Conservation (phyloP, 1,140 invertebrate species). For the Vanessa tameamea region DNA sequence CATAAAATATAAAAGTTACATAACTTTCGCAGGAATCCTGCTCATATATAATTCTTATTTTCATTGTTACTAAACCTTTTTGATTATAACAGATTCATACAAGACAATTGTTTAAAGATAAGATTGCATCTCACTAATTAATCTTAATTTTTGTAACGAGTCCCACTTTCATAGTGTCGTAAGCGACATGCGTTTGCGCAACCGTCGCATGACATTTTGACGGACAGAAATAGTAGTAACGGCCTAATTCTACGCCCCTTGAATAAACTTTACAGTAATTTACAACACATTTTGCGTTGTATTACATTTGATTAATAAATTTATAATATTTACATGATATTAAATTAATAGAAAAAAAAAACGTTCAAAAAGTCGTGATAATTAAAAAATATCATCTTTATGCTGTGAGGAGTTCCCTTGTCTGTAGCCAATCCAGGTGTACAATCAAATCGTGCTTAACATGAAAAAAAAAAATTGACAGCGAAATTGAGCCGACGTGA, state of each 20-base stretch:
- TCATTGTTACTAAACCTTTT: background rate
- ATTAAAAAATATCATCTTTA: too few relatives aligned
- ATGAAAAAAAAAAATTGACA: too few relatives aligned
- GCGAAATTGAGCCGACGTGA: too few relatives aligned
- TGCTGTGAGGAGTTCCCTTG: too few relatives aligned
- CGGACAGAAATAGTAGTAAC: constrained; percentile 69
- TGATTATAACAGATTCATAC: background rate
- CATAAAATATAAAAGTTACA: too few relatives aligned
- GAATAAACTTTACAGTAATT: constrained; percentile 25
- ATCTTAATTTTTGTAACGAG: constrained; percentile 26
- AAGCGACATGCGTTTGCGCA: constrained; percentile 57
- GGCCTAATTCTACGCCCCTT: constrained; percentile 57
- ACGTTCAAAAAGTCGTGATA: too few relatives aligned
- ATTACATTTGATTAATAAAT: background rate
- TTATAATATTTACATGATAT: background rate
- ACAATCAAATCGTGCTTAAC: too few relatives aligned
- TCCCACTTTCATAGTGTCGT: constrained; percentile 49
- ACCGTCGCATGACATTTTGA: constrained; percentile 69
- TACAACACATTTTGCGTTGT: background rate
- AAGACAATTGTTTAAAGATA: background rate
- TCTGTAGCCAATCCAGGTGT: too few relatives aligned
- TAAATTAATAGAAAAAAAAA: too few relatives aligned
- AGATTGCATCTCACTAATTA: constrained; percentile 13
- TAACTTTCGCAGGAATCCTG: too few relatives aligned
- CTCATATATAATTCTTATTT: too few relatives aligned